A percentile compares a stretch with the other conserved stretches of the same genome.
phyloP scores from a whole-genome alignment of 1,140 invertebrate genomes.

The Aphis craccivora region DNA sequence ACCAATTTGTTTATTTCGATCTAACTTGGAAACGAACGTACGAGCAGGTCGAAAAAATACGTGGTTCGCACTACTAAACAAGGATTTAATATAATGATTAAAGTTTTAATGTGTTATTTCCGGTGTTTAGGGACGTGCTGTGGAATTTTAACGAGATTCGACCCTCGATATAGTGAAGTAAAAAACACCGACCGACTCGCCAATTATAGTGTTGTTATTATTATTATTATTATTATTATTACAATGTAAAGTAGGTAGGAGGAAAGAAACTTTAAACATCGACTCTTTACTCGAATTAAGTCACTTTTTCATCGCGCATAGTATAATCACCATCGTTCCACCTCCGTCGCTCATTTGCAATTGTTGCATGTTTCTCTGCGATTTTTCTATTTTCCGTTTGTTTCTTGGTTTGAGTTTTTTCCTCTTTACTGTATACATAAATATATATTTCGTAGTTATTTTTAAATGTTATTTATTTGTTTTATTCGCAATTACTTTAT shows the following conservation, averaged over 20 bases:
- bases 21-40: background rate
- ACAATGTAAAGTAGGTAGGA: background rate
- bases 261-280: background rate
- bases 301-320: background rate
- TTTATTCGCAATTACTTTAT: background rate
- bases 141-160: constrained; percentile 33
- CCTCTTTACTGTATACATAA: background rate
- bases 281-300: background rate
- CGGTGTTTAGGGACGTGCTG: constrained; percentile 19
- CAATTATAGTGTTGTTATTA: background rate
- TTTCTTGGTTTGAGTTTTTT: background rate
- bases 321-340: background rate
- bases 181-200: background rate
- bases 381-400: background rate
- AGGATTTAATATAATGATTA: constrained; percentile 38
- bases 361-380: background rate
- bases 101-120: constrained; percentile 40
- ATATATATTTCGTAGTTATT: background rate
- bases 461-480: background rate
- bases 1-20: constrained; percentile 16
- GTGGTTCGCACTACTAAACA: constrained; percentile 22
- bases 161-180: background rate
- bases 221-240: background rate
- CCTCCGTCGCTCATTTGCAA: background rate
- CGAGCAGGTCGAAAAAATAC: background rate